Evolutionary conservation across 2,797 vertebrate species (phyloP), one percentile per base, ranked within the genome.

Genomic region (Melopsittacus undulatus): DNA sequence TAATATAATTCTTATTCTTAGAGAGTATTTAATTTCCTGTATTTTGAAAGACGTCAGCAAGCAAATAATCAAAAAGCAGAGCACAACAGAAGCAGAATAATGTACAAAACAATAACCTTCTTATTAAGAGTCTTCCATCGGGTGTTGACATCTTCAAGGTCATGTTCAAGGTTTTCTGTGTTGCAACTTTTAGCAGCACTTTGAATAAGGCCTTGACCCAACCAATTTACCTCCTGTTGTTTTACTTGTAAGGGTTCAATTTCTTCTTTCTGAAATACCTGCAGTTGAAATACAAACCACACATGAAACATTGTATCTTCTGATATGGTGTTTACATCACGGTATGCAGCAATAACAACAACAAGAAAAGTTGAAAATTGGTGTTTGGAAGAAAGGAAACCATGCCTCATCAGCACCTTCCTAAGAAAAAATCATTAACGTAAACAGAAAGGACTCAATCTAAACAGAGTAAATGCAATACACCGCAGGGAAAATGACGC

Each of bases 81-180:
- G 63, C 34, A 73, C 29, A 78, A 78, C 22, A 83, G 82, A 83
- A 84, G 36, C 45, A 84, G 45, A 82, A 40, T 0, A 88, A 56
- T 68, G 87, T n/a, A 88, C 5, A 57, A 51, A 49, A 87, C 87
- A 82, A 62, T 34, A 88, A 99, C 99, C 99, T 99, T 99, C 97
- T 99, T 99, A 97, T 99, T 99, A 83, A 99, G 98, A 32, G 99
- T 99, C 96, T 99, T 99, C 99, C 99, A 99, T 73, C 98, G 98
- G 12, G 97, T 94, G 91, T 98, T 99, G 95, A 98, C 97, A 32
- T 98, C 98, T 9, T 99, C 99, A 92, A 99, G 97, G 96, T 99
- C 99, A 4, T 93, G 98, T 79, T 99, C 99, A 40, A 99, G 98
- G 78, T 95, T 98, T 94, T 98, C 98, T 26, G 98, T 99, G 97